Base-by-base conservation (phyloP, 2,113 vertebrate genomes). In the Corythoichthys intestinalis region DNA sequence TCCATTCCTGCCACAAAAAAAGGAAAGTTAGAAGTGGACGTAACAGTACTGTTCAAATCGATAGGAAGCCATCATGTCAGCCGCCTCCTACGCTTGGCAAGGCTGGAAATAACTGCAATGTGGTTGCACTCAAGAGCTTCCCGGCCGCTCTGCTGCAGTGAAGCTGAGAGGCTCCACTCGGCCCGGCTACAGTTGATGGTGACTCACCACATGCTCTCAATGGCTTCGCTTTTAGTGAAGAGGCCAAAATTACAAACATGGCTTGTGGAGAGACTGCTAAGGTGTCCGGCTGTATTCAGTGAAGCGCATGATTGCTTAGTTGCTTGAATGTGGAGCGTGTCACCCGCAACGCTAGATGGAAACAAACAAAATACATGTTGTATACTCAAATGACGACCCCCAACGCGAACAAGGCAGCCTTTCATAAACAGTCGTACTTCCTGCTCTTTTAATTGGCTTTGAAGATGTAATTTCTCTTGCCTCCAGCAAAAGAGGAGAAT, bases 1-100 rank as follows among this genome's bases (percentile, higher is more conserved):
- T 74, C 39, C 46, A 64, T 72, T 76, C 65, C 68, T 73, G 64
- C 57, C 37, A 5, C 65, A 72, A 68, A 82, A 78, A 65, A 39
- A 52, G 50, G 78, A 62, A 54, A 76, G 62, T 70, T 74, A 15
- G 68, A 76, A 72, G 82, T 74, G 66, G 72, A 74, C 50, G 44
- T 37, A 78, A 90, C 78, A 89, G 86, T 89, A 86, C 85, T 87
- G 83, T 78, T 72, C 79, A 74, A 81, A 91, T 92, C 87, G 74
- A 92, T 89, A 86, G 83, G 83, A 88, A 90, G 82, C 88, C 81
- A 86, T 87, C 81, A 73, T 88, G 85, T 90, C 88, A 80, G 82
- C 80, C 65, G 66, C 83, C 82, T 87, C 88, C 88, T 86, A 90
- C 86, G 83, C 62, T 70, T 65, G 52, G 64, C 71, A 70, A 73